Evolutionary conservation across 1,140 invertebrate species (phyloP).

Genomic region (Amphibalanus amphitrite): DNA sequence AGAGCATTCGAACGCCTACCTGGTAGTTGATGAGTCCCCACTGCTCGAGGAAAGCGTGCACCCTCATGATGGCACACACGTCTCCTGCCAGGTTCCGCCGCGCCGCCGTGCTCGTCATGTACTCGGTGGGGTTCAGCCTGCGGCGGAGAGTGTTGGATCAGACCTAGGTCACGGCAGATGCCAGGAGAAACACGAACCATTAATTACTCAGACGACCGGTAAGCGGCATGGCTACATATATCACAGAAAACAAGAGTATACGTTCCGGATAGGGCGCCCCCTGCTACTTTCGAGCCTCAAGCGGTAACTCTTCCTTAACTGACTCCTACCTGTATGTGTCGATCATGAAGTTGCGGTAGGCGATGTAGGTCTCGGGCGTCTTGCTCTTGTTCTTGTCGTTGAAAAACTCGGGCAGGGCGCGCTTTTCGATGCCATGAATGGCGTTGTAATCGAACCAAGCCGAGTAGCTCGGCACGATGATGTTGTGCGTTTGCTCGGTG

Average conservation of each 20-base stretch:
- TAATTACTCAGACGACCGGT: too few relatives aligned
- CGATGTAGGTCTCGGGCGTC: conserved; percentile 93
- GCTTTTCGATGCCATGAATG: conserved; percentile 88
- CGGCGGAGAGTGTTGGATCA: too few relatives aligned
- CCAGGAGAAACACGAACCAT: too few relatives aligned
- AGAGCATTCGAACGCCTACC: too few relatives aligned
- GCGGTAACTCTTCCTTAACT: too few relatives aligned
- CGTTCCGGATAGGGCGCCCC: too few relatives aligned
- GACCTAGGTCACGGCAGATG: too few relatives aligned
- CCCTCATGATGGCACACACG: conserved; percentile 97
- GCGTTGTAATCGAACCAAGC: conserved; percentile 99
- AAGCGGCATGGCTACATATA: too few relatives aligned
- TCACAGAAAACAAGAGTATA: too few relatives aligned
- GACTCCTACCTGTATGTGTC: conserved; percentile 95
- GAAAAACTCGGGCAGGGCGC: conserved; percentile 95
- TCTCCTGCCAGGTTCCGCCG: conserved; percentile 93
- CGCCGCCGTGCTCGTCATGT: conserved; percentile 95
- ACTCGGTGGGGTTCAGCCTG: conserved; percentile 89
- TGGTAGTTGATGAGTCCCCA: conserved; percentile 98
- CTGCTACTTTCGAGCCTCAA: too few relatives aligned
- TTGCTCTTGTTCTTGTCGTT: conserved; percentile 98
- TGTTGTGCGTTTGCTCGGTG: conserved; percentile 97
- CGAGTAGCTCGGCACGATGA: conserved; percentile 95
- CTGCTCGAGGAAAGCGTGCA: conserved; percentile 97
- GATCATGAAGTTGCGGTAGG: conserved; percentile 99